A percentile compares a stretch with the other conserved stretches of the same genome.
These are phyloP conservation scores for Talpa occidentalis DNA, from an alignment of 2,113 vertebrate genomes.

Conservation along the genomic window DNA sequence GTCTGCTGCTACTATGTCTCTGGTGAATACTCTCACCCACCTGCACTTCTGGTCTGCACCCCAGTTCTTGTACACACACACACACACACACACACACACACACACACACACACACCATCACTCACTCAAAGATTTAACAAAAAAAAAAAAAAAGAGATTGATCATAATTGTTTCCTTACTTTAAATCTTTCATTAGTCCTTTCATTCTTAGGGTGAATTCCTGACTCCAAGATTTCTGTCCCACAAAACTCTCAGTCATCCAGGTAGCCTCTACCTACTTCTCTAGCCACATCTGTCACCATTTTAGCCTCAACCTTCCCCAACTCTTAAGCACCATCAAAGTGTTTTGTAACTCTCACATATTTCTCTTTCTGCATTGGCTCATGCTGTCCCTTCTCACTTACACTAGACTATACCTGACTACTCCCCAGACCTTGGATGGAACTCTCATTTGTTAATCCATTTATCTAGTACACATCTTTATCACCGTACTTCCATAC, in stretches of 20 bases:
- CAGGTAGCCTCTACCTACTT: neutral
- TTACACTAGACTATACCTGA: neutral
- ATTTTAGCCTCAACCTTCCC: neutral
- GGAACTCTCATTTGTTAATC: neutral
- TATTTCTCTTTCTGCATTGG: neutral
- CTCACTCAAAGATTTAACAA: too few relatives aligned
- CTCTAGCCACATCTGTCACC: neutral
- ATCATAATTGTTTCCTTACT: neutral
- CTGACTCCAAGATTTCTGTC: neutral
- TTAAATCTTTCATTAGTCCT: neutral
- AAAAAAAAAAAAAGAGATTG: neutral
- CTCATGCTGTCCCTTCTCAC: neutral
- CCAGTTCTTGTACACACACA: neutral
- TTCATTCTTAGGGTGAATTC: conserved; percentile 18
- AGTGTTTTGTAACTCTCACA: neutral
- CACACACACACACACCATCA: too few relatives aligned
- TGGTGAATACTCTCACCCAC: too few relatives aligned
- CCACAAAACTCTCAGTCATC: neutral
- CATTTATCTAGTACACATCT: neutral
- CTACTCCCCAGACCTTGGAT: neutral
- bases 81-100: too few relatives aligned
- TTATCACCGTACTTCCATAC: neutral
- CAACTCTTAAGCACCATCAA: neutral
- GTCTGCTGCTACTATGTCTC: too few relatives aligned
- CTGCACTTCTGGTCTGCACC: too few relatives aligned